These are phyloP conservation scores for Agrypnia vestita DNA, from an alignment of 1,140 invertebrate genomes.

Conservation along the genomic window DNA sequence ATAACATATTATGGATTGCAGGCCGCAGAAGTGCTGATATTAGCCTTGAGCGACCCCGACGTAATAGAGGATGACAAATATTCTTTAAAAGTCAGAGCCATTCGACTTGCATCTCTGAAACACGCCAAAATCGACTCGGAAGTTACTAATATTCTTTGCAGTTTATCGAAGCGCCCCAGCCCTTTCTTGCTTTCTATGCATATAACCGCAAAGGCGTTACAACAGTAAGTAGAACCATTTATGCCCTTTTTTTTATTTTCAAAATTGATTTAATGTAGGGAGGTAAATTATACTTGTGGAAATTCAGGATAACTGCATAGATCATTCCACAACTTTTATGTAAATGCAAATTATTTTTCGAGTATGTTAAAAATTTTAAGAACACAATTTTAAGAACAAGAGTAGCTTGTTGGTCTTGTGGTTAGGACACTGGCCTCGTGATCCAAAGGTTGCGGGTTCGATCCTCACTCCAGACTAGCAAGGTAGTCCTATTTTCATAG, in stretches of 20 bases:
- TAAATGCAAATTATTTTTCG: too few species aligned
- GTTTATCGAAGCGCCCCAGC: not conserved
- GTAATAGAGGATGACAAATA: constrained; percentile 51
- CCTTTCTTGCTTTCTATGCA: constrained; percentile 33
- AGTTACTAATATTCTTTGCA: constrained; percentile 13
- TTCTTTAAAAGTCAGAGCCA: constrained; percentile 44
- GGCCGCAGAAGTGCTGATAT: constrained; percentile 48
- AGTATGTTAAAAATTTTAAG: too few species aligned
- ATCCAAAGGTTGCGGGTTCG: too few species aligned
- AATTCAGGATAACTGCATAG: not conserved
- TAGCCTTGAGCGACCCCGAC: constrained; percentile 43
- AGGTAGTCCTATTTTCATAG: too few species aligned
- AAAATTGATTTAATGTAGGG: not conserved
- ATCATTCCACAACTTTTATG: not conserved
- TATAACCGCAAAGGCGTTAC: constrained; percentile 40
- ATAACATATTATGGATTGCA: constrained; percentile 5
- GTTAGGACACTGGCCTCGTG: too few species aligned
- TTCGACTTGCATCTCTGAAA: constrained; percentile 39
- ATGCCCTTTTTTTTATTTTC: not conserved
- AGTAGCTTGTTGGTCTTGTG: too few species aligned
- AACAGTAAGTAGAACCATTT: constrained; percentile 17
- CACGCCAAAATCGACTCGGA: constrained; percentile 18
- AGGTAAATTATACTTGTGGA: not conserved
- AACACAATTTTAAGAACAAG: too few species aligned
- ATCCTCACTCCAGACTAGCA: too few species aligned